Evolutionary conservation across 2,888 invertebrate species (phyloP).

Genomic region (Cataglyphis cursor): DNA sequence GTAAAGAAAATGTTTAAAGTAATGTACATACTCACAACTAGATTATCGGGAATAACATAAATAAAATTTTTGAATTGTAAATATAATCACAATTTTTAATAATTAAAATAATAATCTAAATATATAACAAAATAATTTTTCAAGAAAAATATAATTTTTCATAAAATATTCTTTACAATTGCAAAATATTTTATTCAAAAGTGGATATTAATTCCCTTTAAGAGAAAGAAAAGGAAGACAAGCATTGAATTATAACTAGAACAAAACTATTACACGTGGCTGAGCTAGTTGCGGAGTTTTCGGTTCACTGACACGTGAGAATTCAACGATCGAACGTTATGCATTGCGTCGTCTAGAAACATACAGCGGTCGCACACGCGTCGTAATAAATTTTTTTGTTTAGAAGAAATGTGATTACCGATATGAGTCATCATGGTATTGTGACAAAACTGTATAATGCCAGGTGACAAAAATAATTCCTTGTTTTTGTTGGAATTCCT

Average conservation of each 20-base stretch:
- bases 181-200: background rate
- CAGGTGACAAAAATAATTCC: constrained; percentile 17
- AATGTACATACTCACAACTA: background rate
- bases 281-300: constrained; percentile 40
- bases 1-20: background rate
- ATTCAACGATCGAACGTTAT: constrained; percentile 58
- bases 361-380: constrained; percentile 10
- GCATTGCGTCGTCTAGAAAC: constrained; percentile 53
- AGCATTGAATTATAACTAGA: constrained; percentile 19
- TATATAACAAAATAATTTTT: constrained; percentile 3
- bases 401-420: constrained; percentile 36
- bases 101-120: background rate
- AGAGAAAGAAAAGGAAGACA: background rate
- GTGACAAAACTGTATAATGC: background rate
- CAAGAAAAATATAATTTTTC: background rate
- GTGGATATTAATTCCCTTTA: constrained; percentile 21
- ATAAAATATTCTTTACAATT: background rate
- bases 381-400: constrained; percentile 37
- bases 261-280: constrained; percentile 24
- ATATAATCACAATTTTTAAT: background rate
- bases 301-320: constrained; percentile 65
- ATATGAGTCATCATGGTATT: background rate
- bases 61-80: background rate
- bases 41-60: constrained; percentile 8
- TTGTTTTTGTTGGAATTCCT: background rate